These are phyloP conservation scores for Drosophila arawakana DNA, from an alignment of 1,140 invertebrate species.

Conservation along the genomic window DNA sequence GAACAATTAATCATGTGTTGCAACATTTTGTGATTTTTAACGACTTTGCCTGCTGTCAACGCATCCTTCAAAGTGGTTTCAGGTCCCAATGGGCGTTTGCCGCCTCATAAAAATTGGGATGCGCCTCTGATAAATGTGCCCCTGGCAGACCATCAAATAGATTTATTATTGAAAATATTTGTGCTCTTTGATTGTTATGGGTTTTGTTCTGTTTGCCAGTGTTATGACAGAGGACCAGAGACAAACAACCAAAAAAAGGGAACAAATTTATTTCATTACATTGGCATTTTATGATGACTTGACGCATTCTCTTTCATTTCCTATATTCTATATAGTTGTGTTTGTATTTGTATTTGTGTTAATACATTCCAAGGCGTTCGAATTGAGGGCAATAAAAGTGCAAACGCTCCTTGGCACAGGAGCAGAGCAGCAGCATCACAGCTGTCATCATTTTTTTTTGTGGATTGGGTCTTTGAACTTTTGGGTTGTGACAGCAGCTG, in stretches of 20 bases:
- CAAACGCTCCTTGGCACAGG: slow-evolving; percentile 61
- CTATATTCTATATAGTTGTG: slow-evolving; percentile 21
- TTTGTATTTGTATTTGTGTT: slow-evolving; percentile 11
- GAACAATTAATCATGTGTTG: slow-evolving; percentile 71
- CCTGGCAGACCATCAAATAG: slow-evolving; percentile 71
- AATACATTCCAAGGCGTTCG: slow-evolving; percentile 63
- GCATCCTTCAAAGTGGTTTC: slow-evolving; percentile 48
- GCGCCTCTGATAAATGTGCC: slow-evolving; percentile 63
- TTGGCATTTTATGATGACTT: slow-evolving; percentile 76
- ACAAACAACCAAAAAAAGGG: slow-evolving; percentile 1
- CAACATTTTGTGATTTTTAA: slow-evolving; percentile 76
- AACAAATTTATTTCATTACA: slow-evolving; percentile 76
- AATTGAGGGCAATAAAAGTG: slow-evolving; percentile 72
- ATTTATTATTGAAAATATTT: slow-evolving; percentile 84
- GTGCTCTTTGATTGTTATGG: slow-evolving; percentile 67
- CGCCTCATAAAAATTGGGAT: slow-evolving; percentile 47
- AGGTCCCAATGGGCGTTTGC: slow-evolving; percentile 35
- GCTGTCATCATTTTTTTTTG: slow-evolving; percentile 39
- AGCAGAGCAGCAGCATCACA: slow-evolving; percentile 53
- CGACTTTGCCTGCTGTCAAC: slow-evolving; percentile 74
- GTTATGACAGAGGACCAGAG: slow-evolving; percentile 45
- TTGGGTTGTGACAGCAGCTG: slow-evolving; percentile 33
- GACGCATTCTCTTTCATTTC: slow-evolving; percentile 53
- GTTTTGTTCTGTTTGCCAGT: slow-evolving; percentile 6
- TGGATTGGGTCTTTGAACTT: slow-evolving; percentile 54